Evolutionary conservation across 2,797 vertebrate genomes (phyloP).

Genomic region (Chelmon rostratus): DNA sequence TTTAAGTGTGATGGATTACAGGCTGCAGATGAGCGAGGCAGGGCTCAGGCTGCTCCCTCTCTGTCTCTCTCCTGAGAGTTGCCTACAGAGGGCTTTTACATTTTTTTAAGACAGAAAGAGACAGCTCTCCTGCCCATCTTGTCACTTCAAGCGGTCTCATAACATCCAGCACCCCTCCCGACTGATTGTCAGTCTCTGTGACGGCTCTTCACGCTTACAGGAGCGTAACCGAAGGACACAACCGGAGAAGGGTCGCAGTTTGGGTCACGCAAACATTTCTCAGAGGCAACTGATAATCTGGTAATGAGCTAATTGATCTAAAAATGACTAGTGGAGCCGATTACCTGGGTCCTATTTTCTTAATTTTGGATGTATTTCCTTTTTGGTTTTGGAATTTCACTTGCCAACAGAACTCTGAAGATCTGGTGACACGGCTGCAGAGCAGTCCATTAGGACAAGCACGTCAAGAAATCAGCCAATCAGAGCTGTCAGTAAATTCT

Average conservation of each 20-base stretch:
- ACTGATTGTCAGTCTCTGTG: conserved; percentile 57
- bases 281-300: background rate
- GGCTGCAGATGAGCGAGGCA: conserved; percentile 64
- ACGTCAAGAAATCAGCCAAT: background rate
- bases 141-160: conserved; percentile 60
- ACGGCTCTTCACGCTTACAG: conserved; percentile 60
- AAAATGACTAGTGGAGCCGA: background rate
- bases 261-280: conserved; percentile 32
- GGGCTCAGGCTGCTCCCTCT: conserved; percentile 44
- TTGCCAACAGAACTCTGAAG: background rate
- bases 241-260: conserved; percentile 20
- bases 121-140: conserved; percentile 37
- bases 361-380: background rate
- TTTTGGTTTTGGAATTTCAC: background rate
- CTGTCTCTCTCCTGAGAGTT: conserved; percentile 48
- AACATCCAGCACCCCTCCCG: conserved; percentile 51
- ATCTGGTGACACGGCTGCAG: background rate
- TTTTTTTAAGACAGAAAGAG: conserved; percentile 24
- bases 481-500: background rate
- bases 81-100: conserved; percentile 20
- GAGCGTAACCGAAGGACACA: conserved; percentile 53
- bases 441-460: no score
- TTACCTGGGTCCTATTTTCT: background rate
- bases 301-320: background rate
- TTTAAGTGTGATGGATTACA: conserved; percentile 80